Conservation (phyloP, 2,113 vertebrate genomes). For the Falco punctatus region DNA sequence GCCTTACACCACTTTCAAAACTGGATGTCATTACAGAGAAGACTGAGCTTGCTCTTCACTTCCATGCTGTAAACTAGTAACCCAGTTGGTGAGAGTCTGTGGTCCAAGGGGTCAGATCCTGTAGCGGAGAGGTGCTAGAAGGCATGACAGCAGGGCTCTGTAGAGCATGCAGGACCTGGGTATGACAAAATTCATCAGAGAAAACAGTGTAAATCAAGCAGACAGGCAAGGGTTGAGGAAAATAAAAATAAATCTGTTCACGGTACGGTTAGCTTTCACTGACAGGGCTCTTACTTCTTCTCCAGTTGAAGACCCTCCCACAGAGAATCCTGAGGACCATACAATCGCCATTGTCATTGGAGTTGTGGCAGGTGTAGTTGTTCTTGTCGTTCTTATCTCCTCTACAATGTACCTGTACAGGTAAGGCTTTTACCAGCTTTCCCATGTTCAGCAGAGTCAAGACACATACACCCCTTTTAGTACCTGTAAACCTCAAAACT, state of each 20-base stretch:
- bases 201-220: background rate
- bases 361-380: background rate
- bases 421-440: conserved; percentile 34
- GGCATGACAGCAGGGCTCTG: background rate
- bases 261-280: background rate
- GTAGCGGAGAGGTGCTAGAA: background rate
- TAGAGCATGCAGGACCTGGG: background rate
- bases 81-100: background rate
- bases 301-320: background rate
- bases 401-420: background rate
- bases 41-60: background rate
- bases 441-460: background rate
- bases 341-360: background rate
- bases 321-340: rapidly evolving
- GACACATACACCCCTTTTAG: background rate
- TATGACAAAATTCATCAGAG: background rate
- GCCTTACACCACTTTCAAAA: background rate
- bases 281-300: background rate
- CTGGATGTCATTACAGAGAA: background rate
- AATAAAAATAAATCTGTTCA: background rate
- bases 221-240: background rate
- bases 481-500: background rate
- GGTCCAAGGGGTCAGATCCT: background rate
- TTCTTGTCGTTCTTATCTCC: background rate
- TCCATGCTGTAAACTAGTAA: background rate